Percentiles rank a stretch among this genome's conserved stretches.
Evolutionary conservation across 2,888 invertebrate species (phyloP).

Genomic region (Athalia rosae): DNA sequence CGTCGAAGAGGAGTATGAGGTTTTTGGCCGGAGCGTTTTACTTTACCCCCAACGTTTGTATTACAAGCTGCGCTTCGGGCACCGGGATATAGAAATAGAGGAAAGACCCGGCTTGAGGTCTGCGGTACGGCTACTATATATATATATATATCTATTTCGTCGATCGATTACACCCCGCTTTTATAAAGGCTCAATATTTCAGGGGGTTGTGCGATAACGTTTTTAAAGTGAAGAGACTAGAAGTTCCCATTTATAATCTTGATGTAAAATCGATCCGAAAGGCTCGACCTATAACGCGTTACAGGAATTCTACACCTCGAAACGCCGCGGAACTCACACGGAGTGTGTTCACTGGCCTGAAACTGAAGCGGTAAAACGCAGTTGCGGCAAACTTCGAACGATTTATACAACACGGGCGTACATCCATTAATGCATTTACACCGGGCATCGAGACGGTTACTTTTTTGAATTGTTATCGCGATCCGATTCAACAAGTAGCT

Average conservation of each 20-base stretch:
- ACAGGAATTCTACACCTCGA: background rate
- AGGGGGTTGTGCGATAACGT: background rate
- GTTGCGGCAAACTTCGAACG: too few species aligned
- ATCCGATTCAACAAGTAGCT: constrained; percentile 29
- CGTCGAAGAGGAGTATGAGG: background rate
- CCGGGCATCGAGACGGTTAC: constrained; percentile 5
- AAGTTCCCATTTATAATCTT: background rate
- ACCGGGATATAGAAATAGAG: too few species aligned
- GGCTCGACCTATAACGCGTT: background rate
- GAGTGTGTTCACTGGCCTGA: too few species aligned
- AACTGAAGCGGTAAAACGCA: too few species aligned
- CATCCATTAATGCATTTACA: background rate
- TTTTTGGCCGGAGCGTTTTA: background rate
- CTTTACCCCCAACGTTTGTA: background rate
- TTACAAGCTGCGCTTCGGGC: too few species aligned
- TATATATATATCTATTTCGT: background rate
- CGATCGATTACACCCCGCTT: constrained; percentile 22
- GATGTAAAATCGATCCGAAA: constrained; percentile 13
- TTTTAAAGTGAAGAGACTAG: background rate
- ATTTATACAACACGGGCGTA: too few species aligned
- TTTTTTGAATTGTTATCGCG: constrained; percentile 22
- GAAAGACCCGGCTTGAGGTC: too few species aligned
- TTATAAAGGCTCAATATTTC: constrained; percentile 16
- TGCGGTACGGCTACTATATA: background rate
- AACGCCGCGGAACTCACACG: too few species aligned